A percentile compares a stretch with the other conserved stretches of the same genome.
These are phyloP conservation scores for Patagioenas fasciata DNA, from an alignment of 2,113 vertebrate species.

Conservation along the genomic window DNA sequence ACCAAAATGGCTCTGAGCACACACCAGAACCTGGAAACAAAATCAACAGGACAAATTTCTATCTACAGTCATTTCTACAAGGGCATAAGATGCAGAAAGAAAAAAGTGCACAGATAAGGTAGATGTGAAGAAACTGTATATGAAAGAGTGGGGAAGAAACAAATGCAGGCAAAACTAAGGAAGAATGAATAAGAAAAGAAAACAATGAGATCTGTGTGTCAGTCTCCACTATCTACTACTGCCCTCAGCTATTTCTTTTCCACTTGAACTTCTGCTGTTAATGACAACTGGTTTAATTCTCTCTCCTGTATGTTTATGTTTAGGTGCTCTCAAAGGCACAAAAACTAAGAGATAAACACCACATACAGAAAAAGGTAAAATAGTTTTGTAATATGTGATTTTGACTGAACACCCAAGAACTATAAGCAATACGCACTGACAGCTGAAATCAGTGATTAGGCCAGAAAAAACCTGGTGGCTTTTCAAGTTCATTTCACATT, in stretches of 20 bases:
- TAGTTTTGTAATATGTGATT: not conserved
- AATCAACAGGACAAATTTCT: not conserved
- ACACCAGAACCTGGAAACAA: not conserved
- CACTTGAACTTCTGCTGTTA: not conserved
- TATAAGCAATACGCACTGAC: not conserved
- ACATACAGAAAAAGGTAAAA: fast-evolving
- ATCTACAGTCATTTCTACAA: not conserved
- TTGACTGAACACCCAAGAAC: not conserved
- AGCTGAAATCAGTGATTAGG: not conserved
- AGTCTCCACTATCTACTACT: not conserved
- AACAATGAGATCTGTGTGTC: not conserved
- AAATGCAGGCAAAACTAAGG: not conserved
- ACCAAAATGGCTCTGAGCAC: not conserved
- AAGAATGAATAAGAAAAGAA: not conserved
- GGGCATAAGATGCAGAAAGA: not conserved
- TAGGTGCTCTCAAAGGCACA: not conserved
- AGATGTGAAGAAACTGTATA: not conserved
- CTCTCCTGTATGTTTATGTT: not conserved
- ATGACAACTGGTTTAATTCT: not conserved
- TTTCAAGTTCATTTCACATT: constrained; percentile 25
- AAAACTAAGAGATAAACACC: not conserved
- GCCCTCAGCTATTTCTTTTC: not conserved
- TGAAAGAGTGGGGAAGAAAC: not conserved
- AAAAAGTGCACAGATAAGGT: not conserved
- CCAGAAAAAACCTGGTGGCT: not conserved